phyloP scores from a whole-genome alignment of 2,113 vertebrate genomes.

The Arothron firmamentum region DNA sequence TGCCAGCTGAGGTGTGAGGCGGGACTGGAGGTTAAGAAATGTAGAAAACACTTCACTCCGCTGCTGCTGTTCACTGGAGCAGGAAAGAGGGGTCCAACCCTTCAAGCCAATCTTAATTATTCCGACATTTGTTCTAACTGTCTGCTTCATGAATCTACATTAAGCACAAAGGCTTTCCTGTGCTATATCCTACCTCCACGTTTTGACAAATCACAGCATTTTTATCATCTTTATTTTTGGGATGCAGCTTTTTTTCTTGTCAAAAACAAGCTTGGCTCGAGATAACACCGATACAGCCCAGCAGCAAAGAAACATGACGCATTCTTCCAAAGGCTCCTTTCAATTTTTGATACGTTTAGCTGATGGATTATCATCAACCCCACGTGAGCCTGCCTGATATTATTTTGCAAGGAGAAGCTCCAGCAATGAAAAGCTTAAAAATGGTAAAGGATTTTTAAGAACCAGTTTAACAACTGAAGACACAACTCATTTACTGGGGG shows the following conservation, averaged over 20 bases:
- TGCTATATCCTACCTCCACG: neutral
- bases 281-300: conserved; percentile 45
- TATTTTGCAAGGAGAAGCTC: too few species aligned
- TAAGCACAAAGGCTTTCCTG: neutral
- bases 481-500: too few species aligned
- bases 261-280: conserved; percentile 47
- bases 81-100: neutral
- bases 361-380: conserved; percentile 28
- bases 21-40: too few species aligned
- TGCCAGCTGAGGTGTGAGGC: too few species aligned
- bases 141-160: neutral
- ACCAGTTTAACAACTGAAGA: too few species aligned
- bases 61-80: neutral
- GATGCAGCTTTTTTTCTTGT: conserved; percentile 23
- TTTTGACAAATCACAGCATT: neutral
- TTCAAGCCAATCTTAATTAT: neutral
- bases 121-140: neutral
- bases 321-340: conserved; percentile 32
- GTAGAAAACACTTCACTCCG: too few species aligned
- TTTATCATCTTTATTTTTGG: conserved; percentile 25
- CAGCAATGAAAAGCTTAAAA: too few species aligned
- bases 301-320: conserved; percentile 45
- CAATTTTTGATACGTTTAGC: conserved; percentile 25
- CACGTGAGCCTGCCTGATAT: neutral
- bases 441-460: too few species aligned